Base-by-base conservation (phyloP, 2,888 invertebrate species). In the Cylloceria caligata region DNA sequence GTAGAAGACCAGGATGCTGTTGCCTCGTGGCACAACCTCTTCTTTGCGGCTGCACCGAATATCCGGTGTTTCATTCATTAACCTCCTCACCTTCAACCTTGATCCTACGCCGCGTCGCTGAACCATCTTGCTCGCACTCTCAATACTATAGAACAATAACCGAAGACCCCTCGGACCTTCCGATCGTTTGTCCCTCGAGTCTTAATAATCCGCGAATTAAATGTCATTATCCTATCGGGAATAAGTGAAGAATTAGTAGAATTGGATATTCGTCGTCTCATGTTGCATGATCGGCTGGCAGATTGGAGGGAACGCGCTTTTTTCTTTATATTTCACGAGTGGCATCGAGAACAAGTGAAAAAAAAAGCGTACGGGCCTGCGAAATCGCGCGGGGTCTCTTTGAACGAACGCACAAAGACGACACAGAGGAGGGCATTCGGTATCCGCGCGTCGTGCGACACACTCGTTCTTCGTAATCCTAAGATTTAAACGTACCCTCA, bases 51-150 rank as follows among this genome's bases (percentile, higher is more conserved):
- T 88, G 89, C 89, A 89, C 86, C 89, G 90, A 91, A 91, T 91
- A 92, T 92, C 92, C 92, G 91, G 91, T 90, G 90, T 91, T 92
- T 92, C 90, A 92, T 92, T 91, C 91, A 91, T 92, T 91, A 92
- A 92, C 91, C 91, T 90, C 89, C 90, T 77, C 78, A 89, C 90
- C 90, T 90, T 89, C 89, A 90, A 91, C 91, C 91, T 89, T 87
- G 84, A 82, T 84, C 82, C 85, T 19, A 52, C 24, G 82, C 60
- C 60, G 67, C 39, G 5, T 45, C 65, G 34, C 30, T 11, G 21
- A 30, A 5, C 27, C 57, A 27, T 65, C 67, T 42, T 30, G 13
- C 16, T 27, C 79, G 62, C 77, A 36, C 80, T 68, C 62, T 81
- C 74, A 77, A 83, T 84, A 87, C 86, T 81, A 84, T 85, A 74